Percentiles rank a stretch among this genome's conserved stretches.
These are phyloP conservation scores for Neopipo cinnamomea DNA, from an alignment of 2,113 vertebrate genomes.

Conservation along the genomic window DNA sequence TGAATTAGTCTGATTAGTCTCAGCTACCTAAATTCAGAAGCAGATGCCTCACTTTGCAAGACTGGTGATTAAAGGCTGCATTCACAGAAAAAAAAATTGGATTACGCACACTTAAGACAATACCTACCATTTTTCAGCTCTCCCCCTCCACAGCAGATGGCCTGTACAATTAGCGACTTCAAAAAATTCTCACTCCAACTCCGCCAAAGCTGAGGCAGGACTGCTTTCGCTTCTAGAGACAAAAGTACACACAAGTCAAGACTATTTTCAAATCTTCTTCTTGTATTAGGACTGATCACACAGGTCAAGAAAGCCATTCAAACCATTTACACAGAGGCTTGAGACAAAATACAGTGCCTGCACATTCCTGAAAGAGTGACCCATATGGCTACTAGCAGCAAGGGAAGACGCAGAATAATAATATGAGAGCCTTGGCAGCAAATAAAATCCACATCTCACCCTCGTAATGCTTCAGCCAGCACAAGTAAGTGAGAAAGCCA, in stretches of 20 bases:
- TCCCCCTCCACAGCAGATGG: slow-evolving; percentile 30
- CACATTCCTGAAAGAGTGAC: not conserved
- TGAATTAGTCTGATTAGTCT: slow-evolving; percentile 61
- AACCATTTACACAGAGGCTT: not conserved
- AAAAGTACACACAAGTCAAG: not conserved
- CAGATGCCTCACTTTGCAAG: slow-evolving; percentile 59
- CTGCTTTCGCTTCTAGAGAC: not conserved
- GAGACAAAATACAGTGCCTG: not conserved
- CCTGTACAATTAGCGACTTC: not conserved
- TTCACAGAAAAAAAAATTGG: slow-evolving; percentile 39
- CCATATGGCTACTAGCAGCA: not conserved
- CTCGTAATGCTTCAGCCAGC: not conserved
- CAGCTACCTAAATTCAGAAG: slow-evolving; percentile 64
- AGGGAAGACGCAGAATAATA: not conserved
- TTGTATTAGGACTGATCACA: not conserved
- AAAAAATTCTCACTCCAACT: not conserved
- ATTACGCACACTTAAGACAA: slow-evolving; percentile 65
- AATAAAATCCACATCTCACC: not conserved
- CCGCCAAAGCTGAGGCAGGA: not conserved
- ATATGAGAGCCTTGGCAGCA: not conserved
- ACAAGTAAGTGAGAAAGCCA: not conserved
- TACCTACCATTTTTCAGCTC: slow-evolving; percentile 43
- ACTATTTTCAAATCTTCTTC: not conserved
- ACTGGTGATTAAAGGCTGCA: slow-evolving; percentile 54
- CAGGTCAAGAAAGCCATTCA: not conserved